Percentiles rank a stretch among this genome's conserved stretches.
Evolutionary conservation across 2,113 vertebrate genomes (phyloP).

Genomic region (Ophiodon elongatus): DNA sequence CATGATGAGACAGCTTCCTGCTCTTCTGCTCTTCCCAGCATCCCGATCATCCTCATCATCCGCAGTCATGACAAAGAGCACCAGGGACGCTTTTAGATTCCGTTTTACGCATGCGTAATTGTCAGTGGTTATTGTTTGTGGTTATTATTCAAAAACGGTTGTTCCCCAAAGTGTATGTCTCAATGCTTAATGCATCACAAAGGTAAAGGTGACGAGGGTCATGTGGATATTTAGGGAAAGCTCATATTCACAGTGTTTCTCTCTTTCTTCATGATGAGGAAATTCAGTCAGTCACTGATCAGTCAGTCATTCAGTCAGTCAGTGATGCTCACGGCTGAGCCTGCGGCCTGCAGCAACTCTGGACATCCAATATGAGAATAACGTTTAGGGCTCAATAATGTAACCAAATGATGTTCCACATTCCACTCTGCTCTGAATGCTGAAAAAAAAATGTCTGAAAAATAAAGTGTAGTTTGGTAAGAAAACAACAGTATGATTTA

Average conservation of each 20-base stretch:
- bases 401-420: constrained; percentile 20
- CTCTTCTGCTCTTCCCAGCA: constrained; percentile 4
- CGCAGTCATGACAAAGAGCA: neutral
- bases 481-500: neutral
- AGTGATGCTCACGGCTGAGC: neutral
- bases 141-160: neutral
- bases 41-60: neutral
- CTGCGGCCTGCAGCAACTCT: neutral
- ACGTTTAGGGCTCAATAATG: constrained; percentile 11
- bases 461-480: constrained; percentile 55
- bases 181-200: neutral
- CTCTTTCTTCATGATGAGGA: neutral
- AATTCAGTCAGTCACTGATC: neutral
- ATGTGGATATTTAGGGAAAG: neutral
- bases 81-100: neutral
- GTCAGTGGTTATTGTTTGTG: constrained; percentile 1
- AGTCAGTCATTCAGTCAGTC: no score
- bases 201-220: no score
- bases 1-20: neutral
- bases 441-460: no score
- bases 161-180: neutral
- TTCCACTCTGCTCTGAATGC: constrained; percentile 33
- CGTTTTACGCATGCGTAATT: constrained; percentile 47
- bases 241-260: neutral
- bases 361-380: neutral